Evolutionary conservation across 2,113 vertebrate species (phyloP), one percentile per base, ranked within the genome.

Genomic region (Nibea coibor): DNA sequence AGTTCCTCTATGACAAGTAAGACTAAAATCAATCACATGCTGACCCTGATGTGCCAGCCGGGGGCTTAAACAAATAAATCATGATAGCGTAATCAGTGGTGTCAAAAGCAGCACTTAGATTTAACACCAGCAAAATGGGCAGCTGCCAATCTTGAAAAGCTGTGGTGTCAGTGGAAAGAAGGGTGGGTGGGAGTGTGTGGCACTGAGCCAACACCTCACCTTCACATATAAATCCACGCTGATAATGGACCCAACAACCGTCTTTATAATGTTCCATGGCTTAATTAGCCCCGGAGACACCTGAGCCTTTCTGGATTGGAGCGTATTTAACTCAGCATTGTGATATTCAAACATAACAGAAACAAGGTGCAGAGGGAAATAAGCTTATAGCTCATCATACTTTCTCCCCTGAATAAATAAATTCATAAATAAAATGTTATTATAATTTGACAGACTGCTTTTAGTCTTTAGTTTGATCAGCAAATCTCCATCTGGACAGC

Each of bases 101-200:
- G 66, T 50, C 66, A 28, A 65, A 71, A 50, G 58, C 58, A 57
- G 10, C n/a, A 20, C 31, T 57, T 48, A 28, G 45, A 57, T 50
- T 28, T n/a, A 65, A 69, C 64, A 35, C 45, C 24, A 70, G 57
- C 17, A 51, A 53, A 42, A 72, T 61, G 43, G 53, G 10, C 31
- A 45, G 10, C 22, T 31, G 53, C 53, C 73, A 59, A n/a, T 20
- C 15, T 31, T 16, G 45, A 54, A 26, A 6, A 67, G 53, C 81
- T 61, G 65, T 53, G 43, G 67, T 77, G 61, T 53, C 45, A 47
- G 53, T n/a, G 68, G 53, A 72, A 72, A 66, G 66, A 75, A 58
- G 22, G 9, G 31, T 31, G 53, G 48, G 26, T 47, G 53, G 45
- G n/a, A 58, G 65, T 47, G 57, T 72, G 0, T 19, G 62, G 19